Base-by-base conservation (phyloP, 1,140 invertebrate species). In the Lepidurus packardi region DNA sequence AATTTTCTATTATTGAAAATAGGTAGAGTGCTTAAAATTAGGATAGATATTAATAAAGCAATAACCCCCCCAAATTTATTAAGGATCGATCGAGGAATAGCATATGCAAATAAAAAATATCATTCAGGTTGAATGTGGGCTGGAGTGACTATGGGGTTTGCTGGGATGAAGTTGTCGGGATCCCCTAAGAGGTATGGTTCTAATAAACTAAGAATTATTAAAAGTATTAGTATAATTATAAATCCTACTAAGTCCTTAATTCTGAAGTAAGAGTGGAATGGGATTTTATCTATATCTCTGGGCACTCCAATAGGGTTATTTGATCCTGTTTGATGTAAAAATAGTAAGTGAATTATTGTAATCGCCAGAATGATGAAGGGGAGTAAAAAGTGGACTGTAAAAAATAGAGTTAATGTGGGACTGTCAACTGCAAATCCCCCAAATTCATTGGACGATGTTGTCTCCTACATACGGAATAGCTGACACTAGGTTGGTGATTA, bases 41-140 rank as follows among this genome's bases (percentile, higher is more conserved):
- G 80, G 85, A 91, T 90, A 81, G 88, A 89, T 84, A 88, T 75
- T 76, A 89, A 79, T 85, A 91, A 82, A 21, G 88, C 88, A 84
- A 91, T 86, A 53, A 91, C 90, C 80, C 90, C 90, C 80, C 90
- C 89, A 87, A 92, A 83, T 88, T 92, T 92, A 87, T 91, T 91
- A 77, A 90, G 90, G 81, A 92, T 90, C 79, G 90, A 89, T 76
- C 90, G 90, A 82, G 92, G 81, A 86, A 92, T 92, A 34, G 90
- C 89, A 84, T 92, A 92, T 34, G 90, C 90, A 88, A 91, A 92
- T 87, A 91, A 85, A 84, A 92, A 92, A 84, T 92, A 92, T 89
- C 89, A 92, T 88, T 92, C 90, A 79, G 90, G 90, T 88, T 92
- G 88, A 87, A 92, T 92, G 85, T 91, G 90, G 53, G 87, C 81